Evolutionary conservation across 2,113 vertebrate species (phyloP).

Genomic region (Vulpes lagopus): DNA sequence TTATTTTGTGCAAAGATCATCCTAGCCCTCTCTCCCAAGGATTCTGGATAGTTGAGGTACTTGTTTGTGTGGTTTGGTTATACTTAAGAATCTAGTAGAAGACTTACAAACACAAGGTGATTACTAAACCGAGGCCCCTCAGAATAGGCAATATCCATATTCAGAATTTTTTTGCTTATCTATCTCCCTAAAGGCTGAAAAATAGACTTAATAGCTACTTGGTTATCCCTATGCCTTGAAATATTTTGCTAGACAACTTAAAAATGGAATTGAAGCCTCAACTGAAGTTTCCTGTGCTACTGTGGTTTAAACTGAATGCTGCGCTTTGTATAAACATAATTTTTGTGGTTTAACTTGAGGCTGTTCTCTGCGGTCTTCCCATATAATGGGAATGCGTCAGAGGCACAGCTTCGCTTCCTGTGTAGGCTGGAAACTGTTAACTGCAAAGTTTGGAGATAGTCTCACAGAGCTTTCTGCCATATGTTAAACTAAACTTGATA

Average conservation of each 20-base stretch:
- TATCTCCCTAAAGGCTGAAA: not conserved
- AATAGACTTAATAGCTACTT: not conserved
- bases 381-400: constrained; percentile 45
- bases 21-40: not conserved
- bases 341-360: constrained; percentile 59
- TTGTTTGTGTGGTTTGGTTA: not conserved
- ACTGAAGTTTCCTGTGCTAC: not conserved
- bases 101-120: not conserved
- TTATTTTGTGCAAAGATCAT: not conserved
- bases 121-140: not conserved
- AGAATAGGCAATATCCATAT: not conserved
- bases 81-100: not conserved
- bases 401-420: constrained; percentile 74
- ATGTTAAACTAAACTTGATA: constrained; percentile 72
- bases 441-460: constrained; percentile 62
- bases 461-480: not conserved
- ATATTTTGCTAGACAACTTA: constrained; percentile 24
- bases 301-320: constrained; percentile 45
- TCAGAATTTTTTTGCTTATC: not conserved
- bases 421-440: constrained; percentile 68
- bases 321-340: constrained; percentile 36
- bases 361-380: constrained; percentile 65
- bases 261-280: constrained; percentile 53
- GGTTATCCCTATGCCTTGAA: constrained; percentile 12
- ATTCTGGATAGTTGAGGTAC: not conserved